These are phyloP conservation scores for Xiphorhynchus elegans DNA, from an alignment of 2,113 vertebrate genomes.

Conservation along the genomic window DNA sequence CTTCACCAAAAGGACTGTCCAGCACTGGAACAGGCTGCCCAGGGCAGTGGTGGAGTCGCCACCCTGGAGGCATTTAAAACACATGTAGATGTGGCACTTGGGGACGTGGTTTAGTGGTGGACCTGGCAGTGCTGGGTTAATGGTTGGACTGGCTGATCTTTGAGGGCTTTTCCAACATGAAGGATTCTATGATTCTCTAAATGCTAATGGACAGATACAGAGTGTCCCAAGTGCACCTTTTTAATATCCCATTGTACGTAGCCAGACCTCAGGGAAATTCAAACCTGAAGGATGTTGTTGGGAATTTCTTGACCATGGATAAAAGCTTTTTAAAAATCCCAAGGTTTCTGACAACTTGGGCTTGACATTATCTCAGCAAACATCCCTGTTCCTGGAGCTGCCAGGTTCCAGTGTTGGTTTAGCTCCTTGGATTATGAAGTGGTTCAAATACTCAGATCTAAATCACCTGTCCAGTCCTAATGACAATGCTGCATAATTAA, in stretches of 20 bases:
- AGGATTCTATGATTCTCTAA: neutral
- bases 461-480: slow-evolving; percentile 34
- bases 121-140: neutral
- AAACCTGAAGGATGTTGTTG: neutral
- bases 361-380: neutral
- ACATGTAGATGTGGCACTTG: neutral
- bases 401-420: neutral
- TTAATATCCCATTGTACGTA: neutral
- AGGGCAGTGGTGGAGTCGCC: neutral
- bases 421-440: neutral
- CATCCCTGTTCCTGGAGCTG: neutral
- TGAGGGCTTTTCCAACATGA: neutral
- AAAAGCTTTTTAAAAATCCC: neutral
- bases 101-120: neutral
- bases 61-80: neutral
- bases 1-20: neutral
- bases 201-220: neutral
- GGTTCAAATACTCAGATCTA: neutral
- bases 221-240: neutral
- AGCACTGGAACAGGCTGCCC: neutral
- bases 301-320: neutral
- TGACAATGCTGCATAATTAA: slow-evolving; percentile 45
- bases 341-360: neutral
- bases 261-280: neutral
- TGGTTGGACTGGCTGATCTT: neutral